Evolutionary conservation across 2,888 invertebrate genomes (phyloP), one percentile per base, ranked within the genome.

Genomic region (Tipula vernalis): DNA sequence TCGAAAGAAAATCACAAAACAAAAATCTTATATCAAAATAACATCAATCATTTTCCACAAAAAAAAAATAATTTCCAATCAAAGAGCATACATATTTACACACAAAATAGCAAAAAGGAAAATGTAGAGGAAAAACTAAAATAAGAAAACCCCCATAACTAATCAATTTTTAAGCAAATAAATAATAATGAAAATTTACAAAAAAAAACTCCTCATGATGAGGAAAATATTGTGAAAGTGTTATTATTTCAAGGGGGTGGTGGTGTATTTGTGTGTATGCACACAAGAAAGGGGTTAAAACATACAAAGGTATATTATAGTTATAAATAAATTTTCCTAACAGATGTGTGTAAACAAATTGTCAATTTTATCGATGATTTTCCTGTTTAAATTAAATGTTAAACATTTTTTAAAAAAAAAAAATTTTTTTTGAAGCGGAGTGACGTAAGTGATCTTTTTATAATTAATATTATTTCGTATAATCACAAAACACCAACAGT

Each of bases 291-390:
- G 36, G 39, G 41, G 84, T 84, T 84, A 83, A 13, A 28, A 28
- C 28, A 28, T 28, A 28, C 28, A 28, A 28, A 28, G 28, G 28
- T 28, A 28, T 28, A 28, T 28, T 15, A 51, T 18, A 8, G 36
- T 39, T 84, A 84, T 36, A 84, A 41, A 84, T 84, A 41, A 84
- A 84, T 39, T 84, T 84, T 84, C 84, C 36, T 84, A 84, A 84
- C 84, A 84, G 36, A 84, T 84, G 84, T 84, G 84, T 84, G 84
- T 18, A 84, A 84, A 84, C 41, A 84, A 84, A 84, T 84, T 84
- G 84, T 84, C 84, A 84, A 84, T 84, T 84, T 84, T 71, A 71
- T 71, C 71, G 71, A 71, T 71, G 71, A 71, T 71, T 71, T 71
- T 71, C 71, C 71, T 71, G 71, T 71, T 71, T 71, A 51, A 51